Conservation (phyloP, 2,888 invertebrate genomes). For the Cerceris rybyensis region DNA sequence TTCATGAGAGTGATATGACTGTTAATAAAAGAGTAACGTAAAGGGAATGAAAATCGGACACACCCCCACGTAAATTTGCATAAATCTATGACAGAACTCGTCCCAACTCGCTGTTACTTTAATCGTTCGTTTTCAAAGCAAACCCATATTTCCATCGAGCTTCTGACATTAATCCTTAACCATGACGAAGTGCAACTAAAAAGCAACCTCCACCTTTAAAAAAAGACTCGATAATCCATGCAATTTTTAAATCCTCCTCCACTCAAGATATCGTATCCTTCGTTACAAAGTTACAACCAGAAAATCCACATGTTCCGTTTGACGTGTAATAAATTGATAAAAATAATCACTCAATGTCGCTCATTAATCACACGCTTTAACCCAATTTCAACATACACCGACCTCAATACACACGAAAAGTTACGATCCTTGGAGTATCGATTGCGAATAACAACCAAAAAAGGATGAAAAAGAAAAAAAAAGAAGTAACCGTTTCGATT, state of each 20-base stretch:
- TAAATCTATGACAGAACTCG: too few species aligned
- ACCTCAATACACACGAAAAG: background rate
- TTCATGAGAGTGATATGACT: background rate
- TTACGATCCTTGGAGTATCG: background rate
- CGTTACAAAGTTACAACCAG: background rate
- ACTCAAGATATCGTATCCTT: background rate
- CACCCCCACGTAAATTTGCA: background rate
- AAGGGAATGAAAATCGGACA: background rate
- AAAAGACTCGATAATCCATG: background rate
- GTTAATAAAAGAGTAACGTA: background rate
- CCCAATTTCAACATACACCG: slow-evolving; percentile 16
- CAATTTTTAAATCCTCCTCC: background rate
- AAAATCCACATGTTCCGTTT: background rate
- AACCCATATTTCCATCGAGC: too few species aligned
- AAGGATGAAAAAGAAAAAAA: background rate
- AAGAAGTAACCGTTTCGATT: slow-evolving; percentile 18
- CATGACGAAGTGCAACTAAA: too few species aligned
- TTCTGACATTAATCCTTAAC: too few species aligned
- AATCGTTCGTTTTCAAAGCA: too few species aligned
- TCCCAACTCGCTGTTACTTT: too few species aligned
- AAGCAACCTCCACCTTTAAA: background rate
- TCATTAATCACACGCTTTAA: slow-evolving; percentile 14
- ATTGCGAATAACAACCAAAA: background rate
- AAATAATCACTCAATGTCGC: background rate
- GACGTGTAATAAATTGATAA: background rate